Evolutionary conservation across 2,888 invertebrate genomes (phyloP).

Genomic region (Drosophila setosimentum): DNA sequence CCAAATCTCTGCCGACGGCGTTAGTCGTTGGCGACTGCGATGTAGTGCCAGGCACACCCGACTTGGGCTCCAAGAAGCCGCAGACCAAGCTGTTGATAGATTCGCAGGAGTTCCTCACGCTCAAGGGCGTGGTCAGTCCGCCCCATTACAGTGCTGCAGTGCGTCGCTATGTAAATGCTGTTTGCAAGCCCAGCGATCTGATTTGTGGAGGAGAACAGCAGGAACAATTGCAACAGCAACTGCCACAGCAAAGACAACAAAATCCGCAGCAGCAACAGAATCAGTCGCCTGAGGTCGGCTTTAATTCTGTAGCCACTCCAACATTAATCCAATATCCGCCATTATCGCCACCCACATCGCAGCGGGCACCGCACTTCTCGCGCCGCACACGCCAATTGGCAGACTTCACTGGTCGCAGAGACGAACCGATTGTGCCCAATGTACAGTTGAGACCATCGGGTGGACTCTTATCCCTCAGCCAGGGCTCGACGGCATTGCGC

Average conservation of each 20-base stretch:
- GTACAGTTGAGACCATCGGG: constrained; percentile 35
- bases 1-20: constrained; percentile 48
- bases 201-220: not conserved
- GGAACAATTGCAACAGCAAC: not conserved
- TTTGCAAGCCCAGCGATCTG: constrained; percentile 7
- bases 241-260: not conserved
- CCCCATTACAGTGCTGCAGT: constrained; percentile 37
- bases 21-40: not conserved
- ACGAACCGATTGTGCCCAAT: not conserved
- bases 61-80: not conserved
- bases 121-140: constrained; percentile 22
- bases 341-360: constrained; percentile 22
- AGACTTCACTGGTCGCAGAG: constrained; percentile 1
- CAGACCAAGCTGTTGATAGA: constrained; percentile 2
- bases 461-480: constrained; percentile 64
- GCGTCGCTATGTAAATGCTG: constrained; percentile 25
- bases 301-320: constrained; percentile 7
- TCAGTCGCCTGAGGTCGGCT: not conserved
- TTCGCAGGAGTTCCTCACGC: constrained; percentile 26
- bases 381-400: constrained; percentile 43
- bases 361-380: constrained; percentile 39
- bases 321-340: constrained; percentile 45
- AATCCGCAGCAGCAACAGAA: not conserved
- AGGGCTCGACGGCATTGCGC: constrained; percentile 50
- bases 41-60: not conserved